Percentiles rank a stretch among this genome's conserved stretches.
These are phyloP conservation scores for Tachuris rubrigastra DNA, from an alignment of 2,113 vertebrate genomes.

Conservation along the genomic window DNA sequence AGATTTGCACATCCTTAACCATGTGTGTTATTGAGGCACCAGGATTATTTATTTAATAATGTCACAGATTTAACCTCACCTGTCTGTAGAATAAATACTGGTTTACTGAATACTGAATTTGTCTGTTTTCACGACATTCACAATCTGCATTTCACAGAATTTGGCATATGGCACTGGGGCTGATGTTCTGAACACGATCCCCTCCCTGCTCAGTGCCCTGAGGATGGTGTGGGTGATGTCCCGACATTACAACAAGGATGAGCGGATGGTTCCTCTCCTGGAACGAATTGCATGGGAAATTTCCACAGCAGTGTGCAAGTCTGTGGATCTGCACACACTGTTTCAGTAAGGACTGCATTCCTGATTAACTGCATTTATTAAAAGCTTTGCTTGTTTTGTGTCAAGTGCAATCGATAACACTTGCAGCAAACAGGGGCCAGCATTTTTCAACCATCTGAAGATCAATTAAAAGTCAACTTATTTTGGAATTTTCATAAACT, in stretches of 20 bases:
- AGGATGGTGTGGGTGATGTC: conserved; percentile 90
- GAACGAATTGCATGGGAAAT: conserved; percentile 92
- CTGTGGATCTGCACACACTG: conserved; percentile 76
- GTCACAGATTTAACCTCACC: background rate
- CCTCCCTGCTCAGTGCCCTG: conserved; percentile 84
- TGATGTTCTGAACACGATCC: conserved; percentile 78
- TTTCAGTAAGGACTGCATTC: conserved; percentile 79
- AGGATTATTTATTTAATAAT: background rate
- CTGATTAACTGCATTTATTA: background rate
- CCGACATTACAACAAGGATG: conserved; percentile 85
- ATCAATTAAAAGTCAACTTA: background rate
- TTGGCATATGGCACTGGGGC: conserved; percentile 72
- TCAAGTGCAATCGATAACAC: rapidly evolving
- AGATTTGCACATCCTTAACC: background rate
- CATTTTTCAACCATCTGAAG: background rate
- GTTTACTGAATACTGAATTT: background rate
- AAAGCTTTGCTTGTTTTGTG: background rate
- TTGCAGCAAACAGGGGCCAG: background rate
- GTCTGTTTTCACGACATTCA: background rate
- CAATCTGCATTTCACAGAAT: conserved; percentile 42
- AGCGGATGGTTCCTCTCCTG: conserved; percentile 87
- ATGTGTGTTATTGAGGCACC: background rate
- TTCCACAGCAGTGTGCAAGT: conserved; percentile 74
- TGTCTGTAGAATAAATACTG: background rate
- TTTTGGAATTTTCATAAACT: background rate